Conservation (phyloP, 2,888 invertebrate genomes). For the Mythimna loreyi region DNA sequence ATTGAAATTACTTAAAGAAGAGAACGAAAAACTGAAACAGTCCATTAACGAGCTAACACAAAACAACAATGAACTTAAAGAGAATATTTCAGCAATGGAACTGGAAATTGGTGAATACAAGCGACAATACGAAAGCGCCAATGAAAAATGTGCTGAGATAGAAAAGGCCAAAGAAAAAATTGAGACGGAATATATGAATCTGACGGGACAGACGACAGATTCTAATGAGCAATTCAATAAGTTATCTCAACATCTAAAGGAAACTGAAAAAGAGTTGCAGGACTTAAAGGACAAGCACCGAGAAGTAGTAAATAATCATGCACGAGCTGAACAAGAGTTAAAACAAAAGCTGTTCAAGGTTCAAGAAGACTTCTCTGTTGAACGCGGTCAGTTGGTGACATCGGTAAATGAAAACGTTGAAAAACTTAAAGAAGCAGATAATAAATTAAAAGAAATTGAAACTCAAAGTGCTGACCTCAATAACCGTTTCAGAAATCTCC, state of each 20-base stretch:
- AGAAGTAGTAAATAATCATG: constrained; percentile 83
- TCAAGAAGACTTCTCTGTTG: constrained; percentile 83
- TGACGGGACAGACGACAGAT: constrained; percentile 91
- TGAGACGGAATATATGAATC: constrained; percentile 91
- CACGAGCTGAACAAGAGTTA: constrained; percentile 86
- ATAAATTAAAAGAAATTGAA: constrained; percentile 82
- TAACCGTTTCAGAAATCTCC: constrained; percentile 76
- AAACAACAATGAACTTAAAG: constrained; percentile 79
- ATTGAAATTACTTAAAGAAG: constrained; percentile 83
- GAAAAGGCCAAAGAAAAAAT: constrained; percentile 90
- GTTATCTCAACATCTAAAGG: constrained; percentile 89
- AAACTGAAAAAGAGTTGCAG: constrained; percentile 91
- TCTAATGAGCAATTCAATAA: constrained; percentile 91
- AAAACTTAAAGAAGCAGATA: constrained; percentile 79
- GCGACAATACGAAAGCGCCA: constrained; percentile 89
- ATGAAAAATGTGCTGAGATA: constrained; percentile 91
- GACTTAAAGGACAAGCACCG: constrained; percentile 86
- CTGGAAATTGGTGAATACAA: constrained; percentile 90
- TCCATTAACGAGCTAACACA: constrained; percentile 84
- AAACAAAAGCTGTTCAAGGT: constrained; percentile 86
- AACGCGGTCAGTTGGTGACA: constrained; percentile 80
- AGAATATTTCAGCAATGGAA: constrained; percentile 86
- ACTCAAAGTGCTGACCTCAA: constrained; percentile 71
- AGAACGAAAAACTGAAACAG: constrained; percentile 83
- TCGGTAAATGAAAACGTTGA: constrained; percentile 81